phyloP scores from a whole-genome alignment of 92 coral and sea anemone species.

The Meandrina meandrites region DNA sequence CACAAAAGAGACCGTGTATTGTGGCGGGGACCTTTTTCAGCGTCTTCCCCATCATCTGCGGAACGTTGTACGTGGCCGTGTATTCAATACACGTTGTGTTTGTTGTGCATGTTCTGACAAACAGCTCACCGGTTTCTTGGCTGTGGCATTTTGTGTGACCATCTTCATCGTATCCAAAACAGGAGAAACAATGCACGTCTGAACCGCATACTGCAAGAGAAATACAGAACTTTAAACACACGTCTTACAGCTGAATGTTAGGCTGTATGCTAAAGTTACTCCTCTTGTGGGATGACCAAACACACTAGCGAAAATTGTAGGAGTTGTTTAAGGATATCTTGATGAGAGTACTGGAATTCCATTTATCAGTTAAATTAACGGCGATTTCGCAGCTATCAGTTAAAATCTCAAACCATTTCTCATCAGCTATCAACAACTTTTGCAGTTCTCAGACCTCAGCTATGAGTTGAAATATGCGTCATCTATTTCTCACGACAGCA shows the following conservation, averaged over 20 bases:
- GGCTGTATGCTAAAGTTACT: too few relatives aligned
- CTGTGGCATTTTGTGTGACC: background rate
- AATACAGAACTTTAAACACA: background rate
- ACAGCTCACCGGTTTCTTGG: background rate
- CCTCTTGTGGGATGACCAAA: too few relatives aligned
- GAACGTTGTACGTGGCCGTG: background rate
- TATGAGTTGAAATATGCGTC: too few relatives aligned
- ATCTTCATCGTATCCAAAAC: conserved; percentile 21
- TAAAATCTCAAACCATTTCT: too few relatives aligned
- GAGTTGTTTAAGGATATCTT: too few relatives aligned
- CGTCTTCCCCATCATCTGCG: conserved; percentile 3
- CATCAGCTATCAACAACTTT: too few relatives aligned
- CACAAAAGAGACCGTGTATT: conserved; percentile 19
- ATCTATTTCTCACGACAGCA: too few relatives aligned
- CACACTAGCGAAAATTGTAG: background rate
- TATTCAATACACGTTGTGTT: background rate
- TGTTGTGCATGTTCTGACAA: conserved; percentile 14
- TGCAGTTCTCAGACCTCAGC: too few relatives aligned
- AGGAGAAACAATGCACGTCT: conserved; percentile 14
- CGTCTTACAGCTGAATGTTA: too few relatives aligned
- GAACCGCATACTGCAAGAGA: conserved; percentile 16
- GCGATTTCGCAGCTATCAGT: too few relatives aligned
- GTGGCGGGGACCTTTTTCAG: background rate
- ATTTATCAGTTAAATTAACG: too few relatives aligned
- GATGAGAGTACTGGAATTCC: too few relatives aligned